phyloP scores from a whole-genome alignment of 2,888 invertebrate species.

The Ichneumoninae sp. region DNA sequence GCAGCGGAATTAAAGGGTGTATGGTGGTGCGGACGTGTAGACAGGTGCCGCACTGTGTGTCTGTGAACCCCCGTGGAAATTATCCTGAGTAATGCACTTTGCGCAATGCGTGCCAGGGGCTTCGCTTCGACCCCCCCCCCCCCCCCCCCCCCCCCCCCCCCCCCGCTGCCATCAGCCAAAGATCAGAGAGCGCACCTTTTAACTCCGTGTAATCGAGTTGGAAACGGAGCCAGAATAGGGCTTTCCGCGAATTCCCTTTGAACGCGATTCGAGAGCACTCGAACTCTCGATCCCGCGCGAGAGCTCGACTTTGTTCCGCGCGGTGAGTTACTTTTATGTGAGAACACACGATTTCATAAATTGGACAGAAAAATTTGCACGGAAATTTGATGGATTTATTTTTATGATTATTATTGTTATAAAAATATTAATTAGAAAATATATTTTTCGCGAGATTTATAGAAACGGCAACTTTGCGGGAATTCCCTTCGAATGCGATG shows the following conservation, averaged over 20 bases:
- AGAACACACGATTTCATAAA: background rate
- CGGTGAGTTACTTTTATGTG: background rate
- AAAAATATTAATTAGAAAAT: too few relatives aligned
- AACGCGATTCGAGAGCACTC: conserved; percentile 15
- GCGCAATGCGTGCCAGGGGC: conserved; percentile 32
- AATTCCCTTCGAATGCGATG: too few relatives aligned
- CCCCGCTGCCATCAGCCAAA: conserved; percentile 50
- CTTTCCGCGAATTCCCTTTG: conserved; percentile 26
- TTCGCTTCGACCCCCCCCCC: too few relatives aligned
- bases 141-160: too few relatives aligned
- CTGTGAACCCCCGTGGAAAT: conserved; percentile 31
- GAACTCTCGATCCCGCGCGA: background rate
- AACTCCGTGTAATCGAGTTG: conserved; percentile 60
- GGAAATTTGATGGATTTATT: too few relatives aligned
- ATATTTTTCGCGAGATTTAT: too few relatives aligned
- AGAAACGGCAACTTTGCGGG: too few relatives aligned
- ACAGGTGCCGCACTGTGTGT: background rate
- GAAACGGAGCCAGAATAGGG: background rate
- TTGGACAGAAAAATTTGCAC: too few relatives aligned
- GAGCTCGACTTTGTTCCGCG: background rate
- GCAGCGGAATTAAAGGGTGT: background rate
- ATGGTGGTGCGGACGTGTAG: background rate
- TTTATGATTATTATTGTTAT: too few relatives aligned
- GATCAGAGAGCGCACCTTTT: conserved; percentile 59
- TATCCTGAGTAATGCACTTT: conserved; percentile 57